phyloP scores from a whole-genome alignment of 2,797 vertebrate species.

The Danio aesculapii region DNA sequence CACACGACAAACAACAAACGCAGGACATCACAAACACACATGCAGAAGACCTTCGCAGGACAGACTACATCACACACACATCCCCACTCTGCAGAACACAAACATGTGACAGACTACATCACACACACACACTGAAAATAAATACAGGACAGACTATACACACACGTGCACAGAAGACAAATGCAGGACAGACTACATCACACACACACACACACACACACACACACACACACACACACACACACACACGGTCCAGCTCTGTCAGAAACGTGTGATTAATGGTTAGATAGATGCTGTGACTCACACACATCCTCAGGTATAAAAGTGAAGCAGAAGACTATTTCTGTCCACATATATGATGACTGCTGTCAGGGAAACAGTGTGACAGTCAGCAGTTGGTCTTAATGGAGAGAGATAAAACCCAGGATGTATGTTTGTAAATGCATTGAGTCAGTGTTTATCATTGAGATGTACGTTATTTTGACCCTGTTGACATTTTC shows the following conservation, averaged over 20 bases:
- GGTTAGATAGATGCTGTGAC: conserved; percentile 21
- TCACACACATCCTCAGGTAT: conserved; percentile 5
- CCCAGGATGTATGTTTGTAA: background rate
- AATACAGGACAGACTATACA: too few relatives aligned
- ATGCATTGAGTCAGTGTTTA: background rate
- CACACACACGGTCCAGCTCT: background rate
- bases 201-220: too few relatives aligned
- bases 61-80: too few relatives aligned
- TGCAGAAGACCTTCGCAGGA: too few relatives aligned
- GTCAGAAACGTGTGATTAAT: background rate
- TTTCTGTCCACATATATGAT: conserved; percentile 11
- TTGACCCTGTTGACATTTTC: background rate
- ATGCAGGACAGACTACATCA: too few relatives aligned
- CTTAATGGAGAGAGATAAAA: background rate
- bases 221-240: too few relatives aligned
- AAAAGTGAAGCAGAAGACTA: conserved; percentile 4
- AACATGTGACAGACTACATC: too few relatives aligned
- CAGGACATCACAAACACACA: too few relatives aligned
- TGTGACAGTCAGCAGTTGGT: background rate
- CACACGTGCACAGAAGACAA: too few relatives aligned
- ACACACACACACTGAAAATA: too few relatives aligned
- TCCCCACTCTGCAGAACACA: too few relatives aligned
- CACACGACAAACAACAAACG: too few relatives aligned
- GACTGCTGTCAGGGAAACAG: background rate
- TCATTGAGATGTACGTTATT: background rate